A percentile compares a stretch with the other conserved stretches of the same genome.
Conservation (phyloP, 2,113 vertebrate species). For the Dendropsophus ebraccatus region DNA sequence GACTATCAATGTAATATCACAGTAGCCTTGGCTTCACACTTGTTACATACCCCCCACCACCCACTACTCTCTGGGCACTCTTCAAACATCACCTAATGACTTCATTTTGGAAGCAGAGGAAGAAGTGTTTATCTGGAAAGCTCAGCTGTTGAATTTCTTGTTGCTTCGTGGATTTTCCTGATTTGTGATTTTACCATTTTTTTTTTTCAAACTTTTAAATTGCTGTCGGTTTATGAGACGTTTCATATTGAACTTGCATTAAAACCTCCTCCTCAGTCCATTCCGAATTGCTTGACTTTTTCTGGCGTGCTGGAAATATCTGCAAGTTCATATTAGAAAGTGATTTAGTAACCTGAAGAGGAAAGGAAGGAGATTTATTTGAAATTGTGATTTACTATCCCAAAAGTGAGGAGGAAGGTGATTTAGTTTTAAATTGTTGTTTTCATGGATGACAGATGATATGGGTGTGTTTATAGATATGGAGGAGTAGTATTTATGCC, state of each 20-base stretch:
- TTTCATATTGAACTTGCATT: neutral
- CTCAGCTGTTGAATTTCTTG: neutral
- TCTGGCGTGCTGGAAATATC: neutral
- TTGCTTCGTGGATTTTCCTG: neutral
- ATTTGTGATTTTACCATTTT: neutral
- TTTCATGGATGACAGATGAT: neutral
- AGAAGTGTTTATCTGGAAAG: neutral
- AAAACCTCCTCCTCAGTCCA: neutral
- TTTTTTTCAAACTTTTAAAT: neutral
- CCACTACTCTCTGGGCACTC: neutral
- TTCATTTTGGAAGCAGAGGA: neutral
- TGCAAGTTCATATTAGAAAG: neutral
- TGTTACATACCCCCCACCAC: neutral
- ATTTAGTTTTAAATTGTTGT: neutral
- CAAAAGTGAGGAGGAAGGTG: neutral
- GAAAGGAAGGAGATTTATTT: neutral
- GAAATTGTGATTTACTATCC: neutral
- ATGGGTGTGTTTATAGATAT: neutral
- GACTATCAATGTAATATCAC: neutral
- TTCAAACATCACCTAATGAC: neutral
- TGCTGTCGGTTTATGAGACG: neutral
- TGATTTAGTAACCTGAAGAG: neutral
- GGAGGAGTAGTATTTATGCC: neutral
- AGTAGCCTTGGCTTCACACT: too few relatives aligned
- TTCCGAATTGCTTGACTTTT: neutral